Base-by-base conservation (phyloP, 2,888 invertebrate species). In the Nomada flava region DNA sequence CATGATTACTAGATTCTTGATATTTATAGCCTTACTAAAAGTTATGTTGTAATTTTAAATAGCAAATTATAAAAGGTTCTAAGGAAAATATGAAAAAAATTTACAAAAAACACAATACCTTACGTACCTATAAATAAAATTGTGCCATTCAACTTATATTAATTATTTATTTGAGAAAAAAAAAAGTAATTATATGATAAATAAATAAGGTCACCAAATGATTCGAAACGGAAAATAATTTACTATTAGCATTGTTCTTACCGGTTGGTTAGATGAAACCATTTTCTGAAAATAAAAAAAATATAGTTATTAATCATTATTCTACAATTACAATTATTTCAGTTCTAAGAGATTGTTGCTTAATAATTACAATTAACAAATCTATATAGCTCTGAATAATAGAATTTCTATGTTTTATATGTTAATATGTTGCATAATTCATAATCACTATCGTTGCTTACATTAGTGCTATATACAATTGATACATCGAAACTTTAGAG, bases 261-360 rank as follows among this genome's bases (percentile, higher is more conserved):
- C 93, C 93, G 93, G 93, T 80, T 91, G 90, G 77, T 91, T 93
- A 75, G 93, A 92, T 87, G 93, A 92, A 88, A 93, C 93, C 92
- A 93, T 93, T 90, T 92, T 93, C 93, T 93, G 92, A 84, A 87
- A 91, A 78, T 87, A 86, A 87, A 87, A 76, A 83, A 36, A 76
- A 79, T 64, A 75, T n/a, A 72, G 81, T 67, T 74, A 84, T 85
- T 74, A 82, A 62, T 76, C 62, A 70, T 26, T 60, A 64, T 67
- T 55, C 23, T 69, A 59, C n/a, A 67, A 29, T 55, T 65, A 53
- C 20, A 23, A 23, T 55, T 15, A 26, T 47, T 67, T 53, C 26
- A 59, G 26, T 55, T 62, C 26, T 47, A 47, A 47, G 47, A 15
- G 47, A 57, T 36, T 60, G 50, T 72, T n/a, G n/a, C 63, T 20